Conservation (phyloP, 1,140 invertebrate genomes). For the Euura saliciscinereae region DNA sequence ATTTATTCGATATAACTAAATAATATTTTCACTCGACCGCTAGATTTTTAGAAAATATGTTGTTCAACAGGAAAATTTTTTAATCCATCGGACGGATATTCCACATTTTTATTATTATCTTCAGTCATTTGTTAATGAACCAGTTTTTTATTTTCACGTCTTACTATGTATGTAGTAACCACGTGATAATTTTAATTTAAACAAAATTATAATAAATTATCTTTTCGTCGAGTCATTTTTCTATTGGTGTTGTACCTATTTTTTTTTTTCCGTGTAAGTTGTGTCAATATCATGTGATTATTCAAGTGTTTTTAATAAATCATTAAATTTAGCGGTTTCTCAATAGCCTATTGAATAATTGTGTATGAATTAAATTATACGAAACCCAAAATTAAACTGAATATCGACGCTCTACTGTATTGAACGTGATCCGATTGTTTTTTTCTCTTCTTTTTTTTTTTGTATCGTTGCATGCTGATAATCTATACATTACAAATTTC, state of each 20-base stretch:
- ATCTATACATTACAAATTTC: constrained; percentile 23
- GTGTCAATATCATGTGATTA: not conserved
- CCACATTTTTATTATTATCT: not conserved
- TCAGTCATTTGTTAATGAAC: not conserved
- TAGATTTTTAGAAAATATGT: too few relatives aligned
- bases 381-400: not conserved
- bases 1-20: too few relatives aligned
- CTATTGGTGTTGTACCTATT: too few relatives aligned
- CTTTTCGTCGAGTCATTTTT: too few relatives aligned
- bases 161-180: too few relatives aligned
- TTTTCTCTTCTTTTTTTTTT: constrained; percentile 20
- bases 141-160: not conserved
- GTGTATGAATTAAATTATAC: not conserved
- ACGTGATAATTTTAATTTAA: too few relatives aligned
- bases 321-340: not conserved
- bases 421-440: not conserved
- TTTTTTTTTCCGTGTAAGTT: not conserved
- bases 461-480: constrained; percentile 37
- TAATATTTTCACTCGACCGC: too few relatives aligned
- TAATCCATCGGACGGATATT: not conserved
- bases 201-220: too few relatives aligned
- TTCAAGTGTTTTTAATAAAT: not conserved
- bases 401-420: constrained; percentile 18
- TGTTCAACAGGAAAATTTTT: too few relatives aligned
- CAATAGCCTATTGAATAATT: not conserved